These are phyloP conservation scores for Cephalophus harveyi DNA, from an alignment of 2,113 vertebrate species.

Conservation along the genomic window DNA sequence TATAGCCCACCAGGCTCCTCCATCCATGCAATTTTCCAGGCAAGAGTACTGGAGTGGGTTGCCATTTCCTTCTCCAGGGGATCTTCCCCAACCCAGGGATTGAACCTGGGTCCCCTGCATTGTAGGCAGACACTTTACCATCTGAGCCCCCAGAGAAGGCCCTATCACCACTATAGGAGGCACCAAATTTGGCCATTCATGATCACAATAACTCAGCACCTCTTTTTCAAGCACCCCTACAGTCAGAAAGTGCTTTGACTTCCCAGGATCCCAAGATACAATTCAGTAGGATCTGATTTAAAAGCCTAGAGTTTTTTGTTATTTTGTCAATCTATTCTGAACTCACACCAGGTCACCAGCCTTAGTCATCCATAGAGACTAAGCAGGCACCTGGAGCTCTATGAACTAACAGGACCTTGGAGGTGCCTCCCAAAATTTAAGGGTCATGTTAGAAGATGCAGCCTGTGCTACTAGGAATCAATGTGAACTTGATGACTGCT, in stretches of 20 bases:
- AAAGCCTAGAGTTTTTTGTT: neutral
- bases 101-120: neutral
- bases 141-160: neutral
- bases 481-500: neutral
- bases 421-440: neutral
- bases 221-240: neutral
- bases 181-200: neutral
- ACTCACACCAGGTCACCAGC: neutral
- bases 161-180: neutral
- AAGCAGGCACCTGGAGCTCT: neutral
- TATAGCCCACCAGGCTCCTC: neutral
- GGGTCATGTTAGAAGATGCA: neutral
- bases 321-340: neutral
- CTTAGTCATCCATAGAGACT: neutral
- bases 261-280: neutral
- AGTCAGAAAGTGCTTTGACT: neutral
- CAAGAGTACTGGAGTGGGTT: neutral
- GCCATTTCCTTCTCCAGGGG: neutral
- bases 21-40: neutral
- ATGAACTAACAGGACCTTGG: neutral
- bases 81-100: neutral
- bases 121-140: neutral
- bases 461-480: neutral
- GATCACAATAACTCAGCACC: neutral
- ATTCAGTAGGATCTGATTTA: neutral